Percentiles rank a stretch among this genome's conserved stretches.
phyloP scores from a whole-genome alignment of 2,113 vertebrate genomes.

The Alexandromys fortis region DNA sequence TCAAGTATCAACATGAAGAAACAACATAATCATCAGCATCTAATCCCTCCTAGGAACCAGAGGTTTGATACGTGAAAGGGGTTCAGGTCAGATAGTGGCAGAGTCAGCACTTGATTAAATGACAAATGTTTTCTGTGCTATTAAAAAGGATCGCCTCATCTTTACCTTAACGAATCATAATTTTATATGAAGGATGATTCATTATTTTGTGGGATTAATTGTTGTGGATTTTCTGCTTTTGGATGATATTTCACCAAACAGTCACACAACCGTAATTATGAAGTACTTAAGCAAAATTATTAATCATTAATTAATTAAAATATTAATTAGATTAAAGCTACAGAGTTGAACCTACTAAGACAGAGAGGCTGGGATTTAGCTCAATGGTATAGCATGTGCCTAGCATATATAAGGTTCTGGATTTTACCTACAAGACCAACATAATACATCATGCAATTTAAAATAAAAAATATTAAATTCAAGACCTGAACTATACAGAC shows the following conservation, averaged over 20 bases:
- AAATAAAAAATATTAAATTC: background rate
- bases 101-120: background rate
- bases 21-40: background rate
- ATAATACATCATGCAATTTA: background rate
- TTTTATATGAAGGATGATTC: background rate
- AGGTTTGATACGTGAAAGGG: background rate
- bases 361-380: background rate
- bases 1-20: background rate
- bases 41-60: background rate
- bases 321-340: conserved; percentile 5
- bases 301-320: background rate
- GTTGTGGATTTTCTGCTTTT: background rate
- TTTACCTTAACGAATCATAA: background rate
- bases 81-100: background rate
- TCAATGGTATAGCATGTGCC: background rate
- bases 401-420: background rate
- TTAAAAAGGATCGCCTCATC: background rate
- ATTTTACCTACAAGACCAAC: background rate
- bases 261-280: background rate
- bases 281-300: background rate
- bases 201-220: background rate
- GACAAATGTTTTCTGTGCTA: background rate
- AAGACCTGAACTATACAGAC: background rate
- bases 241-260: background rate
- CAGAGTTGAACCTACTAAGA: background rate